Conservation (phyloP, 2,113 vertebrate genomes). For the Rhabdornis inornatus region DNA sequence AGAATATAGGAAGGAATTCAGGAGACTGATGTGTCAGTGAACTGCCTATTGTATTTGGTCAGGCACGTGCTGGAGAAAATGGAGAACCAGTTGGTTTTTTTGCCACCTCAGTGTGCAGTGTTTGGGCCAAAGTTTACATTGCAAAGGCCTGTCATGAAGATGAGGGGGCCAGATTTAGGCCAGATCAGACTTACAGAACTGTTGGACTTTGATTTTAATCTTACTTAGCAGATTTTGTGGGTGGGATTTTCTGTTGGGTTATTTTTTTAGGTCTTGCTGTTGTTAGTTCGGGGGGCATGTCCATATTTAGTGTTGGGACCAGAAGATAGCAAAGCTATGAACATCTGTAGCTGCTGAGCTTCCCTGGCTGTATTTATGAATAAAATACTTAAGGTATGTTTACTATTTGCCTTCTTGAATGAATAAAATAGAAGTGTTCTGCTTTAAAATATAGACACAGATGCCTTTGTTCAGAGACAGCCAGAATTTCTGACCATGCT, state of each 20-base stretch:
- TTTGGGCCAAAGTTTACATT: neutral
- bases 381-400: neutral
- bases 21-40: accelerated
- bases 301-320: neutral
- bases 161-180: neutral
- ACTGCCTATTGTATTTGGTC: neutral
- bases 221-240: neutral
- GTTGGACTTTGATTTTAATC: neutral
- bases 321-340: neutral
- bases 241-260: neutral
- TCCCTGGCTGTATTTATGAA: neutral
- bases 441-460: neutral
- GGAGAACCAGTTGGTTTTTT: neutral
- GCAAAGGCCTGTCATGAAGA: neutral
- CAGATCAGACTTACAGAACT: neutral
- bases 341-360: neutral
- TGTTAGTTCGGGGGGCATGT: neutral
- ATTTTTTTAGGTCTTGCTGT: neutral
- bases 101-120: neutral
- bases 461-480: neutral
- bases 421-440: neutral
- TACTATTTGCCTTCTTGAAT: neutral
- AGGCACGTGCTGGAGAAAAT: neutral
- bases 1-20: neutral
- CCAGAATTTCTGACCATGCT: accelerated